Evolutionary conservation across 2,888 invertebrate genomes (phyloP).

Genomic region (Phytoseiulus persimilis): DNA sequence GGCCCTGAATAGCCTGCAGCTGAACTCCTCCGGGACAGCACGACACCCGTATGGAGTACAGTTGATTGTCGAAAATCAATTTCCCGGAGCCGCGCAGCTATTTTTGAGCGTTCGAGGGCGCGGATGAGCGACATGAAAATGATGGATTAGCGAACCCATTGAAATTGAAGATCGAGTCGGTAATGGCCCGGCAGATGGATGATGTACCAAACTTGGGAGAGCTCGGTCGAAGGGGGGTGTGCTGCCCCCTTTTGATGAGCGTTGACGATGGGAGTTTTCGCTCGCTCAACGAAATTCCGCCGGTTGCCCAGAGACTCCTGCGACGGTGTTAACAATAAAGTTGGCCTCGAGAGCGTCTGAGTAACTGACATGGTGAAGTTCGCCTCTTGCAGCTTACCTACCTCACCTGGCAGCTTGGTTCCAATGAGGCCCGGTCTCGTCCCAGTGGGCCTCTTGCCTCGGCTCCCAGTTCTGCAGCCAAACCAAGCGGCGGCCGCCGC

Average conservation of each 20-base stretch:
- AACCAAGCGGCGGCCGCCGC: slow-evolving; percentile 33
- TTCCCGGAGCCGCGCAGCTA: background rate
- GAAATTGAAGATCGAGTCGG: no score
- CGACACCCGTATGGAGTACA: background rate
- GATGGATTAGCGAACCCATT: no score
- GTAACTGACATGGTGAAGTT: background rate
- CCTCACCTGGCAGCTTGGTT: slow-evolving; percentile 14
- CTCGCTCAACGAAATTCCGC: background rate
- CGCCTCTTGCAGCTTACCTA: background rate
- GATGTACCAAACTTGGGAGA: background rate
- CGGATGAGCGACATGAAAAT: background rate
- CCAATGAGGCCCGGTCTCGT: slow-evolving; percentile 11
- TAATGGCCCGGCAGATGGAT: background rate
- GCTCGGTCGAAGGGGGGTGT: background rate
- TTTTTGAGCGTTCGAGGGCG: background rate
- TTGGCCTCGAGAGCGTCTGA: background rate
- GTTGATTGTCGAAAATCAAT: background rate
- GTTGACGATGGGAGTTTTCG: background rate
- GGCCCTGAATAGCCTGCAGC: background rate
- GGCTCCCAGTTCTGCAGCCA: slow-evolving; percentile 36
- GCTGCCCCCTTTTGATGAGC: background rate
- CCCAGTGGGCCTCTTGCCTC: slow-evolving; percentile 17
- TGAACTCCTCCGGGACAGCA: background rate
- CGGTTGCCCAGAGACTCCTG: background rate
- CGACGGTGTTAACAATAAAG: background rate